Evolutionary conservation across 2,888 invertebrate genomes (phyloP).

Genomic region (Drosophila macrothrix): DNA sequence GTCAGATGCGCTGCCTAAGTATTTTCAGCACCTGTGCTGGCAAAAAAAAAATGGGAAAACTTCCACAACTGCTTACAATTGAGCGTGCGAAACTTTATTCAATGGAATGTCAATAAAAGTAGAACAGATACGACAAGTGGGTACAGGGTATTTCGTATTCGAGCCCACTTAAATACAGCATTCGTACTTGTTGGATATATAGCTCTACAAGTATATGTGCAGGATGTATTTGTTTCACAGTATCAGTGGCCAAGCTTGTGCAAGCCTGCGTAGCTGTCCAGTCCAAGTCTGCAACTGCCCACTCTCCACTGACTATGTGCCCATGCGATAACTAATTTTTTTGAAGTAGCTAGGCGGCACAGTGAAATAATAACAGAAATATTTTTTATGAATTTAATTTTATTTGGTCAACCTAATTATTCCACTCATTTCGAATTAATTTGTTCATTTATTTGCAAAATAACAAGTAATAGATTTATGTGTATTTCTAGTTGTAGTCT

Average conservation of each 20-base stretch:
- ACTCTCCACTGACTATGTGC: conserved; percentile 30
- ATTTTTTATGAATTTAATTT: not conserved
- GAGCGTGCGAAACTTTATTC: not conserved
- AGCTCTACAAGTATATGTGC: conserved; percentile 9
- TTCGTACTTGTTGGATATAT: not conserved
- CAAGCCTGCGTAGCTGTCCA: conserved; percentile 38
- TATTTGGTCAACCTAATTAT: not conserved
- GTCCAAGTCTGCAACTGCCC: conserved; percentile 31
- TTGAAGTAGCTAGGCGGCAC: conserved; percentile 9
- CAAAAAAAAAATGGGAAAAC: not conserved
- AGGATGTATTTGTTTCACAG: conserved; percentile 12
- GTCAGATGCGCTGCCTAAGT: too few relatives aligned
- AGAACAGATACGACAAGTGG: not conserved
- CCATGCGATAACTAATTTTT: conserved; percentile 39
- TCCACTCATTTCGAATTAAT: not conserved
- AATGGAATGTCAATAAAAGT: not conserved
- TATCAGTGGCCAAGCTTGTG: conserved; percentile 37
- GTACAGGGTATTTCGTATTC: not conserved
- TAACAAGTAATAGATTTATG: not conserved
- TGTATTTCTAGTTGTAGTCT: not conserved
- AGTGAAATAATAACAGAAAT: conserved; percentile 11
- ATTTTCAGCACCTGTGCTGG: not conserved
- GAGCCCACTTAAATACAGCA: not conserved
- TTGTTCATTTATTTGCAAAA: not conserved
- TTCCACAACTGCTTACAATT: not conserved